Percentiles rank a stretch among this genome's conserved stretches.
Evolutionary conservation across 2,113 vertebrate genomes (phyloP).

Genomic region (Hypocryptadius cinnamomeus): DNA sequence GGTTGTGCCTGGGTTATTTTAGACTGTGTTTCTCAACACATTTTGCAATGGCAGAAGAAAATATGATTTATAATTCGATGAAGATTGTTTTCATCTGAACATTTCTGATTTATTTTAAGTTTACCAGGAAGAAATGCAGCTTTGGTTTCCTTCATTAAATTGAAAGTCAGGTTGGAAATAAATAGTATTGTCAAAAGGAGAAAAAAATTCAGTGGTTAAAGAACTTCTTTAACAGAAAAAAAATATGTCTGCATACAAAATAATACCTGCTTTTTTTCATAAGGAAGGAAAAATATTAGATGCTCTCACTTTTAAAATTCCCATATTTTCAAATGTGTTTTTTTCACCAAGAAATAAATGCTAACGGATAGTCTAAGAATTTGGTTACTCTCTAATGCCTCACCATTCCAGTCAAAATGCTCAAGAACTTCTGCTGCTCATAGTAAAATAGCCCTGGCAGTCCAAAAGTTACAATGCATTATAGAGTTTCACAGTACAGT

Average conservation of each 20-base stretch:
- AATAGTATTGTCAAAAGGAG: not conserved
- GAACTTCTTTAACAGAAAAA: not conserved
- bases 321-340: not conserved
- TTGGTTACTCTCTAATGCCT: not conserved
- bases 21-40: not conserved
- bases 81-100: not conserved
- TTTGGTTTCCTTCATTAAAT: constrained; percentile 2
- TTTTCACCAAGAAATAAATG: not conserved
- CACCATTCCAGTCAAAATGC: not conserved
- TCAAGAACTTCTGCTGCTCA: not conserved
- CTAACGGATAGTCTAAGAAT: not conserved
- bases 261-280: not conserved
- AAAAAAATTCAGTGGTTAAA: not conserved
- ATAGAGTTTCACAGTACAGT: not conserved
- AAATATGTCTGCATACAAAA: not conserved
- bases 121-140: constrained; percentile 4
- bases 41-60: constrained; percentile 2
- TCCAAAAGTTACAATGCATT: not conserved
- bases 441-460: not conserved
- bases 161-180: not conserved
- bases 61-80: not conserved
- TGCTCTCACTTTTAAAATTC: not conserved
- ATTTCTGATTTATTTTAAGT: constrained; percentile 8
- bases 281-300: not conserved
- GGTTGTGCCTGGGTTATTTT: not conserved